Base-by-base conservation (phyloP, 2,888 invertebrate genomes). In the Thereva nobilitata region DNA sequence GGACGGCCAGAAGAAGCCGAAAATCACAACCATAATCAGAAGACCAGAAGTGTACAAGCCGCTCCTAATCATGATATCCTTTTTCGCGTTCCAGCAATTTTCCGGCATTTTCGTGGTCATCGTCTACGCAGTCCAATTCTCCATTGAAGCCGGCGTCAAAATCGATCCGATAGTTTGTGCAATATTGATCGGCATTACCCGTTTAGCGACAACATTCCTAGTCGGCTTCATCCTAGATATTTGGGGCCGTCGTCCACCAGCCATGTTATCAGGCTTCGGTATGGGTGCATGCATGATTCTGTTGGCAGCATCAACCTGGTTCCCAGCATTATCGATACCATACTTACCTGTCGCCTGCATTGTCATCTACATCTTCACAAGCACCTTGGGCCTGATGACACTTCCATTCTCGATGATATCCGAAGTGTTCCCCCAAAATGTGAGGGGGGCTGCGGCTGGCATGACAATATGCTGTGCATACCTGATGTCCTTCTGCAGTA, bases 401-500 rank as follows among this genome's bases (percentile, higher is more conserved):
- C 74, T 91, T 57, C 90, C 90, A 0, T 91, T 90, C 86, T 86
- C 89, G 40, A 86, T 91, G 85, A 87, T 88, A 71, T 89, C 89
- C 0, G 91, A 91, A 78, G 82, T 91, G 0, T 90, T 89, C 74
- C 85, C 89, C 1, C 83, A 84, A 1, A 83, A 82, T 66, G 83
- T 84, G 0, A 81, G 88, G 41, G 89, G 89, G 0, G 74, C 88
- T 0, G 89, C 89, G 0, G 86, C 89, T 0, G 89, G 89, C 0
- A 81, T 89, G 7, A 86, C 87, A 57, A 84, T 88, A 1, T 85
- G 86, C n/a, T 84, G 86, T 40, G 85, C 86, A 0, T 89, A 87
- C 74, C 75, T 85, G 4, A 83, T 87, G 1, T 86, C 87, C 70
- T 90, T 90, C 73, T 71, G 83, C 2, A 87, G 87, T 1, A 87